Evolutionary conservation across 2,888 invertebrate genomes (phyloP), one percentile per base, ranked within the genome.

Genomic region (Andrena praecox): DNA sequence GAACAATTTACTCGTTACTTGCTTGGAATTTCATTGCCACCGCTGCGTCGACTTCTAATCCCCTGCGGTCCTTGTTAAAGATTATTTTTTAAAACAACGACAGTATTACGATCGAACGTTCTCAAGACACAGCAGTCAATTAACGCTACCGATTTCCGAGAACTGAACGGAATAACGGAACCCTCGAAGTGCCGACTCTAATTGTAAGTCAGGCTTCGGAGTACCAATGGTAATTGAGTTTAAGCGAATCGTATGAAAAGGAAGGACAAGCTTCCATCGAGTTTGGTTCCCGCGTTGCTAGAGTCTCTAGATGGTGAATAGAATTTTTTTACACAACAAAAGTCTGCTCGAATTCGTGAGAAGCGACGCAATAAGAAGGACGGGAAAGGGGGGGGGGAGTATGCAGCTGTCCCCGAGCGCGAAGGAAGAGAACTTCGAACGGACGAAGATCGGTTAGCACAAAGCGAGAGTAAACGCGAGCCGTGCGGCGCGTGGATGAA

Each of bases 391-490:
- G 12, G 42, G 42, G 29, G 29, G 4, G 29, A 42, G 42, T 5
- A 16, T 16, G 16, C 42, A 16, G 42, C 20, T 20, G 7, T 52
- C 20, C 20, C 52, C 8, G 42, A 64, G 42, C 16, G 16, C 6
- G 50, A 54, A 29, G 0, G 31, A 52, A 8, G 31, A 70, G 6
- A 52, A 56, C 27, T 3, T 75, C 54, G 62, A 73, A 69, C 78
- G 74, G 73, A 70, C 62, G 73, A 76, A 56, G 54, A 77, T 63
- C 74, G 29, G 52, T 76, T 78, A 67, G 71, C 78, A 77, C 69
- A 81, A 77, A 71, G 50, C 8, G 31, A 63, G 8, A 42, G 48
- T 3, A 33, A 7, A 29, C 12, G 48, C 54, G 63, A 77, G 64
- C 16, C 54, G 31, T n/a, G 48, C n/a, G 20, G 62, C 12, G 12